Percentiles rank a stretch among this genome's conserved stretches.
Evolutionary conservation across 2,888 invertebrate species (phyloP).

Genomic region (Autographa pulchrina): DNA sequence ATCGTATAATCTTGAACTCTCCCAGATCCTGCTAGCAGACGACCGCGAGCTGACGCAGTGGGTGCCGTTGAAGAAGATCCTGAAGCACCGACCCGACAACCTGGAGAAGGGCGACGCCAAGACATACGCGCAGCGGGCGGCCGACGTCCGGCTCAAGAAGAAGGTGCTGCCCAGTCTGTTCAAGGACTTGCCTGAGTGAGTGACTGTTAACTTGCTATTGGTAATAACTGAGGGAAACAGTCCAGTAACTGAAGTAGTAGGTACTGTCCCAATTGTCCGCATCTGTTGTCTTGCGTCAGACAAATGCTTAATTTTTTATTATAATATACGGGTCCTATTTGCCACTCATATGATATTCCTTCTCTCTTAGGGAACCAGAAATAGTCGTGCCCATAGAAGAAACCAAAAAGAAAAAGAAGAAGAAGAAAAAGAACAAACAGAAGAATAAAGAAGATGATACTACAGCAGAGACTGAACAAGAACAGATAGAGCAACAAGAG

Average conservation of each 20-base stretch:
- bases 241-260: not conserved
- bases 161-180: constrained; percentile 95
- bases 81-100: constrained; percentile 93
- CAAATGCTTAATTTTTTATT: no score
- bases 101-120: constrained; percentile 95
- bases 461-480: constrained; percentile 31
- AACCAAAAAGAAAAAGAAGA: constrained; percentile 80
- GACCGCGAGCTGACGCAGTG: constrained; percentile 98
- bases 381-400: constrained; percentile 74
- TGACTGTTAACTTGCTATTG: not conserved
- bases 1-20: no score
- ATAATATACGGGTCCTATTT: no score
- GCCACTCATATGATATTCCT: no score
- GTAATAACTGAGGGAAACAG: no score
- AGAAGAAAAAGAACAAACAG: constrained; percentile 78
- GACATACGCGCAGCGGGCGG: constrained; percentile 93
- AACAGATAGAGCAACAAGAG: constrained; percentile 1
- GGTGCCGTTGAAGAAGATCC: constrained; percentile 97
- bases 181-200: constrained; percentile 81
- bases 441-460: constrained; percentile 34
- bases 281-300: no score
- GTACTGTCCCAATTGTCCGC: constrained; percentile 1
- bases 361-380: constrained; percentile 77
- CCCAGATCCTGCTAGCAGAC: constrained; percentile 96
- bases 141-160: constrained; percentile 93